These are phyloP conservation scores for Sander vitreus DNA, from an alignment of 2,113 vertebrate genomes.

Conservation along the genomic window DNA sequence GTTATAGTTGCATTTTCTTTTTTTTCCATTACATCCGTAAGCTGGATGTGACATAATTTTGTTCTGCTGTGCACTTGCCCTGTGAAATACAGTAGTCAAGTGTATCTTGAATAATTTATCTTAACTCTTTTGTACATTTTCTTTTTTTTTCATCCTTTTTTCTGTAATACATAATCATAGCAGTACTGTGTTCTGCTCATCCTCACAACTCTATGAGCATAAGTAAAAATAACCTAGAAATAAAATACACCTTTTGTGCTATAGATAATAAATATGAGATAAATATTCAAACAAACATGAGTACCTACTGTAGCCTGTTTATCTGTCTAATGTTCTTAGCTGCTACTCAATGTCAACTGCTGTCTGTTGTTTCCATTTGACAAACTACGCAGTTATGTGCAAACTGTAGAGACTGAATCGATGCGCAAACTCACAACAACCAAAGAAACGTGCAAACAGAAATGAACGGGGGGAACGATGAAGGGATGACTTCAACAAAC, in stretches of 20 bases:
- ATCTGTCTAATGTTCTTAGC: constrained; percentile 1
- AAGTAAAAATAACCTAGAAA: background rate
- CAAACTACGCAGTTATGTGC: constrained; percentile 1
- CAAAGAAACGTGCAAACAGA: background rate
- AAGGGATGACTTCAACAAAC: constrained; percentile 16
- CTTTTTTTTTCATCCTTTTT: background rate
- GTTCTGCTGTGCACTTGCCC: no score
- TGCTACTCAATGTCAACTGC: background rate
- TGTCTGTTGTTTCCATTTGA: background rate
- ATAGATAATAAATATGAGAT: background rate
- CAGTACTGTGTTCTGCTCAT: background rate
- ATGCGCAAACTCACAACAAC: background rate
- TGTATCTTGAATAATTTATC: no score
- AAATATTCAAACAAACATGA: background rate
- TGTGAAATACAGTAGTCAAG: no score
- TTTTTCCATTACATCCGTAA: no score
- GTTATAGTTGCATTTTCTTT: no score
- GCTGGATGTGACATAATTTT: no score
- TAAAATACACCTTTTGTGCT: background rate
- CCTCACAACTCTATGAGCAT: background rate
- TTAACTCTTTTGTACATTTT: background rate
- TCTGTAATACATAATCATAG: background rate
- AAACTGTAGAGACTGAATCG: background rate
- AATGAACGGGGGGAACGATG: background rate
- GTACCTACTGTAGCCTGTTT: background rate